These are phyloP conservation scores for Urocynchramus pylzowi DNA, from an alignment of 2,113 vertebrate genomes.

Conservation along the genomic window DNA sequence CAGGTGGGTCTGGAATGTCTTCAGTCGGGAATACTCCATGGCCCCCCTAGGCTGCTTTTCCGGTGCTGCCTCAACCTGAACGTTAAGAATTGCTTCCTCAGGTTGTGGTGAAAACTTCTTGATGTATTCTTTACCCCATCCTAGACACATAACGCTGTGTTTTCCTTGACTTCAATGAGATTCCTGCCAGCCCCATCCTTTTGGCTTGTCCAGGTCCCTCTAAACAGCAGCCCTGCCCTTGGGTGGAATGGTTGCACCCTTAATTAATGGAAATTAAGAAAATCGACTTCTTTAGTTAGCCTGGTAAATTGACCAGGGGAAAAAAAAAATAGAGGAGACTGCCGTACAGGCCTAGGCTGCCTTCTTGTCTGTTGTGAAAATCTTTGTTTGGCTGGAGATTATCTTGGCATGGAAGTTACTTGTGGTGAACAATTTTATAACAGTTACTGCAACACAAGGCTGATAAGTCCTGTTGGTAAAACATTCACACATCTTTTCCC, in stretches of 20 bases:
- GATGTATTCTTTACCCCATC: neutral
- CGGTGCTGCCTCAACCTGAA: fast-evolving
- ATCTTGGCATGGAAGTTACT: neutral
- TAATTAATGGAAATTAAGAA: neutral
- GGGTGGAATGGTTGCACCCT: neutral
- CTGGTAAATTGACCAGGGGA: neutral
- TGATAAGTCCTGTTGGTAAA: neutral
- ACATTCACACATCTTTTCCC: neutral
- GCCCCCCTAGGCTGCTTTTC: neutral
- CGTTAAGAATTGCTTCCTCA: neutral
- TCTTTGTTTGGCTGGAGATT: neutral
- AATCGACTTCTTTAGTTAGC: neutral
- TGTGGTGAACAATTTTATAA: neutral
- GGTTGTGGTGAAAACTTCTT: neutral
- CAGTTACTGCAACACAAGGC: neutral
- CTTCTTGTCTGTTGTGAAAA: neutral
- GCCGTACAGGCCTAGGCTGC: neutral
- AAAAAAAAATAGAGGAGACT: neutral
- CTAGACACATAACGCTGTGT: fast-evolving
- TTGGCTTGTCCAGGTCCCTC: neutral
- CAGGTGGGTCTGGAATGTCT: neutral
- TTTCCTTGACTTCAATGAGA: neutral
- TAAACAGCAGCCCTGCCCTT: neutral
- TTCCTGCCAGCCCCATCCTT: neutral
- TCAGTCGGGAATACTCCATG: no score